Conservation (phyloP, 2,888 invertebrate species). For the Noctua pronuba region DNA sequence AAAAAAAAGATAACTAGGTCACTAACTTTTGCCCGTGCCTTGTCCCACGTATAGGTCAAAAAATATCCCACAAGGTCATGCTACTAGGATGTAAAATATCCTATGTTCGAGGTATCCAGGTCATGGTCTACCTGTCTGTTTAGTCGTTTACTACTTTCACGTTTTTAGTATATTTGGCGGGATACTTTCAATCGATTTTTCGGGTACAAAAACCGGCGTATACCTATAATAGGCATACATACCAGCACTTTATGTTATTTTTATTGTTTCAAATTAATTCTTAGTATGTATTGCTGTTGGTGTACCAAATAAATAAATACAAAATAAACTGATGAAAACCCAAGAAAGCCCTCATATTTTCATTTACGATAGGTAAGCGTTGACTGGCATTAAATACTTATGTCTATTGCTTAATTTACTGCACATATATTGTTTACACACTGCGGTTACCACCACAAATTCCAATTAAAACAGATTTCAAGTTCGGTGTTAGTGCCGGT, state of each 20-base stretch:
- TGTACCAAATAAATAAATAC: too few relatives aligned
- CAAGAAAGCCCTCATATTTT: not conserved
- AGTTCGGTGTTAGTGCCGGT: constrained; percentile 21
- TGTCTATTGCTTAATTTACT: not conserved
- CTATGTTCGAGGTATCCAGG: not conserved
- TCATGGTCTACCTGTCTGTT: not conserved
- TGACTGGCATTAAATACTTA: not conserved
- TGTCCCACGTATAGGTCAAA: not conserved
- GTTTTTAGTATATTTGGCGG: not conserved
- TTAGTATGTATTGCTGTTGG: too few relatives aligned
- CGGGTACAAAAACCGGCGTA: too few relatives aligned
- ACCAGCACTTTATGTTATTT: too few relatives aligned
- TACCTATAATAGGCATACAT: too few relatives aligned
- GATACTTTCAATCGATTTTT: not conserved
- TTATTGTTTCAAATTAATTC: too few relatives aligned
- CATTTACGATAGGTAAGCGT: not conserved
- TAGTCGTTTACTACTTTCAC: not conserved
- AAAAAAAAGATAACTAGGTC: not conserved
- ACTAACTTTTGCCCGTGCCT: not conserved
- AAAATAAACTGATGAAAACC: not conserved
- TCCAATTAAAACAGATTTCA: constrained; percentile 47
- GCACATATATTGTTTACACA: not conserved
- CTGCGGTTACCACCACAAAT: not conserved
- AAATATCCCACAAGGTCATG: not conserved
- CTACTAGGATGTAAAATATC: not conserved